phyloP scores from a whole-genome alignment of 2,113 vertebrate species.

The Thalassarche chlororhynchos region DNA sequence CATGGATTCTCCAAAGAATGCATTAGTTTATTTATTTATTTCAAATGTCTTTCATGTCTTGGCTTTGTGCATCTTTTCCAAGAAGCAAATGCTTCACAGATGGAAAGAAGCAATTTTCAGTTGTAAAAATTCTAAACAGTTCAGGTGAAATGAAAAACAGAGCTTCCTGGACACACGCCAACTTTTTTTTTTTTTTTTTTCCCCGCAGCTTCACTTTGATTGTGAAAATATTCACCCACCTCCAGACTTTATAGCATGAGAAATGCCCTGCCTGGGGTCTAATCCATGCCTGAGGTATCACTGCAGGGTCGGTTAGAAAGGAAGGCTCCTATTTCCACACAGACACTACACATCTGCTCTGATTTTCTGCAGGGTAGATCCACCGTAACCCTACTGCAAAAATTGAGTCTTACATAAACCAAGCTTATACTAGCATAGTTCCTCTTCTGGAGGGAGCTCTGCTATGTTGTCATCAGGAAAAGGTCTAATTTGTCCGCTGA shows the following conservation, averaged over 20 bases:
- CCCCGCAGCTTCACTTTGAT: slow-evolving; percentile 20
- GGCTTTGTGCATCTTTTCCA: slow-evolving; percentile 65
- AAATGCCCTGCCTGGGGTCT: slow-evolving; percentile 17
- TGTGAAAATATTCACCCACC: slow-evolving; percentile 45
- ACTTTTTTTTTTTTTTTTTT: background rate
- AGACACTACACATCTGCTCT: background rate
- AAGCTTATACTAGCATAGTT: background rate
- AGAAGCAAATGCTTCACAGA: slow-evolving; percentile 65
- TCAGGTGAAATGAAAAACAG: slow-evolving; percentile 74
- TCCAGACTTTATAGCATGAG: slow-evolving; percentile 30
- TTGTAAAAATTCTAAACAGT: slow-evolving; percentile 70
- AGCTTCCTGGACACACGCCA: slow-evolving; percentile 29
- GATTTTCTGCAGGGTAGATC: background rate
- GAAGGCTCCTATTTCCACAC: slow-evolving; percentile 33
- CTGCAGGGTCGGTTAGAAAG: background rate
- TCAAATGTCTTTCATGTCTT: slow-evolving; percentile 59
- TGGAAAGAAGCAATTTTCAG: slow-evolving; percentile 60
- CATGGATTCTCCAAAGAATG: slow-evolving; percentile 64
- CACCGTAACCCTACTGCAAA: background rate
- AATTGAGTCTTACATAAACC: background rate
- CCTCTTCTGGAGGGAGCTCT: background rate
- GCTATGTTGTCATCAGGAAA: background rate
- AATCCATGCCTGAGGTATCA: background rate
- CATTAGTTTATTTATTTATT: slow-evolving; percentile 60
- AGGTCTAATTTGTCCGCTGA: background rate